phyloP scores from a whole-genome alignment of 1,140 invertebrate genomes.

The Drosophila kurseongensis region DNA sequence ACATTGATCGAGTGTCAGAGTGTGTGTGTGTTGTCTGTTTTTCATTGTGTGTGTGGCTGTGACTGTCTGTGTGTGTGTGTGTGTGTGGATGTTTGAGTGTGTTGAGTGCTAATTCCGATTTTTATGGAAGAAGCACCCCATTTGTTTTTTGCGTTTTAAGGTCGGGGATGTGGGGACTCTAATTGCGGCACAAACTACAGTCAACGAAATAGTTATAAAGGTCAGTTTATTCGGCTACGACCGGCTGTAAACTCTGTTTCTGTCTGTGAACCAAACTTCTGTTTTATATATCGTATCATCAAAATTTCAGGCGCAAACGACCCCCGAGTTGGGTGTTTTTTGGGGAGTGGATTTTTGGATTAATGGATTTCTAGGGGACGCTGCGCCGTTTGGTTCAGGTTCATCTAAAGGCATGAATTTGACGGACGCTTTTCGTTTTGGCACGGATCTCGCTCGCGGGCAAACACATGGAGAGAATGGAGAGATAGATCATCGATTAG shows the following conservation, averaged over 20 bases:
- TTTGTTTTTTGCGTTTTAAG: not conserved
- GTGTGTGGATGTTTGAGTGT: constrained; percentile 1
- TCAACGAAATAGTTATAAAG: constrained; percentile 84
- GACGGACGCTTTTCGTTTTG: constrained; percentile 84
- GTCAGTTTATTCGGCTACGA: constrained; percentile 64
- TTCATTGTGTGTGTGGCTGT: constrained; percentile 20
- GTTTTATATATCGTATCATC: constrained; percentile 8
- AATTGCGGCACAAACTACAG: constrained; percentile 84
- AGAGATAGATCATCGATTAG: constrained; percentile 53
- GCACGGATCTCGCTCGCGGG: constrained; percentile 73
- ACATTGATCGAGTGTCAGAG: constrained; percentile 63
- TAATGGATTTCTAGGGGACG: constrained; percentile 13
- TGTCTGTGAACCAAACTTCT: constrained; percentile 34
- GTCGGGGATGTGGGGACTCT: constrained; percentile 7
- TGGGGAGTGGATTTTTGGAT: not conserved
- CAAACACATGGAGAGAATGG: constrained; percentile 43
- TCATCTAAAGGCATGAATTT: constrained; percentile 85
- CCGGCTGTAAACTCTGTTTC: constrained; percentile 34
- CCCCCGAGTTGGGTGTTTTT: constrained; percentile 5
- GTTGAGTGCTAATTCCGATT: constrained; percentile 17
- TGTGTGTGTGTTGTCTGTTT: constrained; percentile 6
- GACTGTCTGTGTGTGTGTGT: constrained; percentile 23
- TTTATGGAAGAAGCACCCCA: not conserved
- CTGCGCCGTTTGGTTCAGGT: constrained; percentile 78
- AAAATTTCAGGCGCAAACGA: constrained; percentile 16